phyloP scores from a whole-genome alignment of 2,888 invertebrate species.

The Plebejus melissa region DNA sequence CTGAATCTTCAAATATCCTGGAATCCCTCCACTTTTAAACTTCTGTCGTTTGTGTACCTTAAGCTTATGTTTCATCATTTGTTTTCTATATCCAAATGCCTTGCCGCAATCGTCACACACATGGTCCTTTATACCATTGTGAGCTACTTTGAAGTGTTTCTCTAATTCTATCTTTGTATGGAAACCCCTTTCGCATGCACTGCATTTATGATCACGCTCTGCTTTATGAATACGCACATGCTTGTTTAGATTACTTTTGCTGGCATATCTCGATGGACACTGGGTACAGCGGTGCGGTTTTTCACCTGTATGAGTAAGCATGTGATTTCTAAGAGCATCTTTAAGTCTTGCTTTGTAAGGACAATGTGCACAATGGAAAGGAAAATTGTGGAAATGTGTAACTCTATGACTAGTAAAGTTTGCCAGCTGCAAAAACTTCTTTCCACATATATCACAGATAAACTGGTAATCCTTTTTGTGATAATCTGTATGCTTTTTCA shows the following conservation, averaged over 20 bases:
- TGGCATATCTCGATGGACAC: slow-evolving; percentile 58
- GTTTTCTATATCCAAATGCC: slow-evolving; percentile 65
- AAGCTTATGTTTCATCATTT: slow-evolving; percentile 68
- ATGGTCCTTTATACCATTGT: slow-evolving; percentile 64
- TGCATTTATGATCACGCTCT: slow-evolving; percentile 58
- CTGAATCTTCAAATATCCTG: slow-evolving; percentile 60
- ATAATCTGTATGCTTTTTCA: slow-evolving; percentile 53
- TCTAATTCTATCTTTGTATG: slow-evolving; percentile 58
- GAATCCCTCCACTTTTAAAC: slow-evolving; percentile 56
- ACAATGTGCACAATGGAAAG: slow-evolving; percentile 60
- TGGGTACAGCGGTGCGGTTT: slow-evolving; percentile 63
- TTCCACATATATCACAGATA: slow-evolving; percentile 69
- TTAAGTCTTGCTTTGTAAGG: slow-evolving; percentile 64
- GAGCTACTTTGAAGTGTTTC: slow-evolving; percentile 63
- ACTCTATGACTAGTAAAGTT: slow-evolving; percentile 58
- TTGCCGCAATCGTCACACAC: slow-evolving; percentile 62
- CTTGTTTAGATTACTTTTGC: slow-evolving; percentile 66
- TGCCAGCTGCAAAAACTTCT: slow-evolving; percentile 53
- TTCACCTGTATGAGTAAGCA: slow-evolving; percentile 67
- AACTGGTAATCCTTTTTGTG: slow-evolving; percentile 49
- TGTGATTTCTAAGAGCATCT: slow-evolving; percentile 65
- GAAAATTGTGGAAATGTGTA: slow-evolving; percentile 60
- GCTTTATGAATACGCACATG: slow-evolving; percentile 57
- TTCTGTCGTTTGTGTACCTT: slow-evolving; percentile 68
- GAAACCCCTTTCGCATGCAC: slow-evolving; percentile 58